These are phyloP conservation scores for Sympetrum striolatum DNA, from an alignment of 2,888 invertebrate species.

Conservation along the genomic window DNA sequence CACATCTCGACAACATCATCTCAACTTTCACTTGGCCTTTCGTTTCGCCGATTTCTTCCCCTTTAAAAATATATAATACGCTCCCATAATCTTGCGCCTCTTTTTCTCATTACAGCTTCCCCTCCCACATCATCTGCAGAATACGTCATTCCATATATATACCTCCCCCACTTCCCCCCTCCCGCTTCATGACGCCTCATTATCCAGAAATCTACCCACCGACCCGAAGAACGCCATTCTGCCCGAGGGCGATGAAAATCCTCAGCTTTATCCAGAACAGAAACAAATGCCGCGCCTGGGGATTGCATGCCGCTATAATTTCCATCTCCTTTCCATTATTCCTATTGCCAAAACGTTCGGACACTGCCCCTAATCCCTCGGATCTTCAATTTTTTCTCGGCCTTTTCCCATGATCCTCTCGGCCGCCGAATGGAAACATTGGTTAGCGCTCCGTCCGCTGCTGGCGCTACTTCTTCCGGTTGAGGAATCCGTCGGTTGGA, in stretches of 20 bases:
- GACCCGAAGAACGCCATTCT: conserved; percentile 17
- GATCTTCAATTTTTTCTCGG: neutral
- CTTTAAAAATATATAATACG: too few species aligned
- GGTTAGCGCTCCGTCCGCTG: neutral
- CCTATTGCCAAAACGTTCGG: conserved; percentile 19
- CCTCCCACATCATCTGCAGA: neutral
- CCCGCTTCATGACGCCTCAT: conserved; percentile 32
- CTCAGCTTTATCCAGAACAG: conserved; percentile 20
- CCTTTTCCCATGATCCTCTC: neutral
- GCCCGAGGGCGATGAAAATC: neutral
- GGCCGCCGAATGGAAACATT: neutral
- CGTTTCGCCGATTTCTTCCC: too few species aligned
- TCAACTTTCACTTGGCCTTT: too few species aligned
- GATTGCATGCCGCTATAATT: conserved; percentile 18
- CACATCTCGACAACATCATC: neutral
- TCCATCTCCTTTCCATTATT: conserved; percentile 36
- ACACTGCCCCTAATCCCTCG: conserved; percentile 13
- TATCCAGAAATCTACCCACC: conserved; percentile 30
- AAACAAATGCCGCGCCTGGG: conserved; percentile 26
- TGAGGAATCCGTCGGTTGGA: neutral
- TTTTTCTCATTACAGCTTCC: neutral
- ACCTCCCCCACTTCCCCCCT: neutral
- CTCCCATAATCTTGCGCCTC: neutral
- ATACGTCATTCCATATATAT: neutral
- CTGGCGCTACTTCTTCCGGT: neutral